These are phyloP conservation scores for Sclerodermus sp. DNA, from an alignment of 2,888 invertebrate genomes.

Conservation along the genomic window DNA sequence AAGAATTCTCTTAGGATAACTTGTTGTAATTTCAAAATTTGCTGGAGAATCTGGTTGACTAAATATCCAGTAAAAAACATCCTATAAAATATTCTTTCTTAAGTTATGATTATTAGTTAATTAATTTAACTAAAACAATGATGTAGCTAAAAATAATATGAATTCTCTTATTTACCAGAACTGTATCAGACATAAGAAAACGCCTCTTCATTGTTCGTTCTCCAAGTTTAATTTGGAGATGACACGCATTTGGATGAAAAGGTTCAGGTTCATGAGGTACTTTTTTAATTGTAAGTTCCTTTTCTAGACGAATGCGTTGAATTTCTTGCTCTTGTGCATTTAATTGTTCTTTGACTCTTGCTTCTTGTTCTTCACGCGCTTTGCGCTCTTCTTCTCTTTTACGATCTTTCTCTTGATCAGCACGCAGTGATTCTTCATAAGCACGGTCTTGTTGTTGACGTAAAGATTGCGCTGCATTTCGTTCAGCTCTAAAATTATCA, in stretches of 20 bases:
- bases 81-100: conserved; percentile 68
- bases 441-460: conserved; percentile 93
- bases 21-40: conserved; percentile 92
- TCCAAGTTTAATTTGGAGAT: conserved; percentile 87
- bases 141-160: background rate
- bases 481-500: conserved; percentile 65
- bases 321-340: conserved; percentile 62
- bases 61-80: conserved; percentile 92
- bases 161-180: conserved; percentile 67
- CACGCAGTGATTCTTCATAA: conserved; percentile 85
- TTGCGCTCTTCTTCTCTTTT: conserved; percentile 65
- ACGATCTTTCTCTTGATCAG: conserved; percentile 94
- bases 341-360: conserved; percentile 59
- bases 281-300: conserved; percentile 66
- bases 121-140: background rate
- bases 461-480: conserved; percentile 82
- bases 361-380: conserved; percentile 60
- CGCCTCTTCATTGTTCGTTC: conserved; percentile 86
- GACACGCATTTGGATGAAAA: conserved; percentile 71
- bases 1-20: conserved; percentile 88
- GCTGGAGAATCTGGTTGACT: conserved; percentile 92
- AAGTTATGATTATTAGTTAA: no score
- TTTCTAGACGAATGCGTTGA: conserved; percentile 68
- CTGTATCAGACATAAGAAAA: conserved; percentile 78
- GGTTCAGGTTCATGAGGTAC: conserved; percentile 77